phyloP scores from a whole-genome alignment of 2,888 invertebrate genomes.

The Cloeon dipterum region DNA sequence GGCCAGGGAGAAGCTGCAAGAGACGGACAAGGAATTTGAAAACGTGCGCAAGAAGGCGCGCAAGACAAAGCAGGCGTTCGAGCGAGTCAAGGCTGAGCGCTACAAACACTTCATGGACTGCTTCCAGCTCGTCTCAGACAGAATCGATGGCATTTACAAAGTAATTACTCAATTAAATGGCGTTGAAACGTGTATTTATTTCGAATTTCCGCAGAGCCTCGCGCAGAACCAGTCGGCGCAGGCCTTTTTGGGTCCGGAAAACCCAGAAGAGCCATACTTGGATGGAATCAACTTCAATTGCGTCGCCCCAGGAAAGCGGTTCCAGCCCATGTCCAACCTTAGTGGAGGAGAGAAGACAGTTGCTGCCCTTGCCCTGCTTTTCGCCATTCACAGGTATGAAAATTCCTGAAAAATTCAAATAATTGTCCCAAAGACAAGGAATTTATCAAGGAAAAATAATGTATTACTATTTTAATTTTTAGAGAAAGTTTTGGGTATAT shows the following conservation, averaged over 20 bases:
- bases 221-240: constrained; percentile 91
- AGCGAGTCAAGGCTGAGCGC: constrained; percentile 81
- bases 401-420: no score
- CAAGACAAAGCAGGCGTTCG: constrained; percentile 83
- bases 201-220: constrained; percentile 49
- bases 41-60: constrained; percentile 79
- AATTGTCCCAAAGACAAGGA: no score
- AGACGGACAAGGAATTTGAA: constrained; percentile 94
- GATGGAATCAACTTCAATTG: constrained; percentile 99
- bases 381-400: constrained; percentile 80
- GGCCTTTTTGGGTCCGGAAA: constrained; percentile 89
- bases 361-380: constrained; percentile 88
- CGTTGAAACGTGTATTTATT: no score
- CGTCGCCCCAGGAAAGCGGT: constrained; percentile 96
- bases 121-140: constrained; percentile 94
- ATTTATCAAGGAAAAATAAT: no score
- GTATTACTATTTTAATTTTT: no score
- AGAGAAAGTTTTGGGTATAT: no score
- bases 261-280: constrained; percentile 97
- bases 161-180: no score
- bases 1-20: constrained; percentile 81
- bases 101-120: constrained; percentile 85
- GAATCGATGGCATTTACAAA: constrained; percentile 97
- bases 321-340: constrained; percentile 98
- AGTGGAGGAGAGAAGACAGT: constrained; percentile 99